Base-by-base conservation (phyloP, 1,140 invertebrate genomes). In the Rhizoglyphus robini region DNA sequence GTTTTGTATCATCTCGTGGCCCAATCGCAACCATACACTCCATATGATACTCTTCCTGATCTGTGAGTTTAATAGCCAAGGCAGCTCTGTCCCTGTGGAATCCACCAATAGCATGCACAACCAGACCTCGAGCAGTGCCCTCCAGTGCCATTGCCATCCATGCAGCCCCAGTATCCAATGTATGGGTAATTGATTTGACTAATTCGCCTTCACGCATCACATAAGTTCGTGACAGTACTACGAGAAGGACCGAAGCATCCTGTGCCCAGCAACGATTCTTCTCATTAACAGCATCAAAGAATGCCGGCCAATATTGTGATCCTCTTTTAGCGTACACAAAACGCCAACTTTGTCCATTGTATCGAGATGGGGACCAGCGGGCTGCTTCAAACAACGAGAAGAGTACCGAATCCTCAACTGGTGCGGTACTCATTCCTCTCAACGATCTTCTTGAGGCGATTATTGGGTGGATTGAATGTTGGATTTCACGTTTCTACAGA, bases 291-390 rank as follows among this genome's bases (percentile, higher is more conserved):
- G 41, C 36, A 49, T 63, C 20, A 20, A 63, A 13, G 32, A 47
- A 63, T 46, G n/a, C 18, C 2, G n/a, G 15, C 61, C 61, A 63
- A 49, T 49, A 31, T 58, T 4, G 8, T 11, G 18, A n/a, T n/a
- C 30, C 61, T 11, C 41, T 18, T n/a, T 20, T 41, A 13, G 38
- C 47, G 27, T 63, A 63, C 18, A 63, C 61, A 49, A 62, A 63
- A 27, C 61, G 38, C 61, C 61, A 63, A 34, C n/a, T 30, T 63
- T 63, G 61, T 46, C n/a, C 18, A 63, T 63, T 63, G 27, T 63
- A 48, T 31, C 27, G 27, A 18, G 38, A 47, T n/a, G 61, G 61
- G 25, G 61, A 23, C 61, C 61, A 63, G 20, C 61, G 61, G 18
- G 36, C 51, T 34, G 61, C 34, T 48, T 63, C 61, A 49, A 63